Percentiles rank a stretch among this genome's conserved stretches.
These are phyloP conservation scores for Otis tarda DNA, from an alignment of 2,113 vertebrate species.

Conservation along the genomic window DNA sequence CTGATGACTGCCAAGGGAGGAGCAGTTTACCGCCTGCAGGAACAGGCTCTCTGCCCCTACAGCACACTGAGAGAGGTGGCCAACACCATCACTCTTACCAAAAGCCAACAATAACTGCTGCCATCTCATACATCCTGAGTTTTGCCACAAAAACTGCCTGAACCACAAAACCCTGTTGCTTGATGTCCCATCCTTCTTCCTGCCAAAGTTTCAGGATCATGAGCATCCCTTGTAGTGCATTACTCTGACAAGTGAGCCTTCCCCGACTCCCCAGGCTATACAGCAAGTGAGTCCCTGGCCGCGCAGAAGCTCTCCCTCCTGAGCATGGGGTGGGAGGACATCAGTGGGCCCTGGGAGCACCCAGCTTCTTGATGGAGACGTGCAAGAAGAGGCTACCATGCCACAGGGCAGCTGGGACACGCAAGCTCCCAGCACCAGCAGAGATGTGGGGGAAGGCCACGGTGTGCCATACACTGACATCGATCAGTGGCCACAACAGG, in stretches of 20 bases:
- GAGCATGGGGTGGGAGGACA: neutral
- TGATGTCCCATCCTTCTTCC: fast-evolving
- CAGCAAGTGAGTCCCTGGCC: fast-evolving
- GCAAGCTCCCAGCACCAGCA: neutral
- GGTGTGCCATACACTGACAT: neutral
- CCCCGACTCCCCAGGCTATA: neutral
- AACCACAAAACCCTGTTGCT: neutral
- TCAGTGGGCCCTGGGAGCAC: neutral
- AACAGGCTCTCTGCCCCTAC: neutral
- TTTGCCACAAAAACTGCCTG: neutral
- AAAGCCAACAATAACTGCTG: neutral
- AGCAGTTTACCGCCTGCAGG: neutral
- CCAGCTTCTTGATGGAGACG: neutral
- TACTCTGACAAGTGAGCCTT: neutral
- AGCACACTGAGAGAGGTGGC: neutral
- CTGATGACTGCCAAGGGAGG: neutral
- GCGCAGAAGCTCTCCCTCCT: neutral
- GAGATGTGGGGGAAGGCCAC: neutral
- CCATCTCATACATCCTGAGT: neutral
- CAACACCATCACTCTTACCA: neutral
- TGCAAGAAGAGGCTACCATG: neutral
- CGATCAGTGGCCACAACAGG: neutral
- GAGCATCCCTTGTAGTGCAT: neutral
- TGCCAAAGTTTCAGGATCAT: neutral
- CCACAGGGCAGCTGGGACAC: fast-evolving